phyloP scores from a whole-genome alignment of 2,113 vertebrate genomes.

The Kryptolebias marmoratus region DNA sequence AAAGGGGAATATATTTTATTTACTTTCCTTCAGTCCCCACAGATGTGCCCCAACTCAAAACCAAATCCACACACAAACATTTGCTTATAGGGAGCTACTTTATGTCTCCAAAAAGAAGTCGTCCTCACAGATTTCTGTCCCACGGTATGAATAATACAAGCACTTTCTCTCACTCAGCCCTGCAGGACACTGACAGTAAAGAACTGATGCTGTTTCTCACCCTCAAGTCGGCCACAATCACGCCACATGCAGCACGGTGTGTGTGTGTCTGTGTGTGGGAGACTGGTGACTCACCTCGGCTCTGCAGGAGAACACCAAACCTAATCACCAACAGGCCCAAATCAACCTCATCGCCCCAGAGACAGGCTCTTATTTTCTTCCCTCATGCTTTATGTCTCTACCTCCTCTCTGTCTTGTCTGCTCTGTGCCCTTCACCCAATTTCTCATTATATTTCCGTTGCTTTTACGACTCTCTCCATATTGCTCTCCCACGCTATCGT shows the following conservation, averaged over 20 bases:
- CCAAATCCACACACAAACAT: not conserved
- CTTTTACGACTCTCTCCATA: conserved; percentile 43
- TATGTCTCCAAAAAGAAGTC: conserved; percentile 3
- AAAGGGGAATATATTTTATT: not conserved
- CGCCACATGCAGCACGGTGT: conserved; percentile 12
- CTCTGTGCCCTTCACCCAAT: conserved; percentile 30
- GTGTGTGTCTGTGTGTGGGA: conserved; percentile 37
- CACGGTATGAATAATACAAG: not conserved
- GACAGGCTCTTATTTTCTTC: conserved; percentile 44
- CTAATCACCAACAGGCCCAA: conserved; percentile 62
- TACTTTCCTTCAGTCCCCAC: not conserved
- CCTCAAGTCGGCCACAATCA: conserved; percentile 15
- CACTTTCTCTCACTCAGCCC: conserved; percentile 7
- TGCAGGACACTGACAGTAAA: conserved; percentile 35
- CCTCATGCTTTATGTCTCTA: conserved; percentile 19
- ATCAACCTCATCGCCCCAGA: conserved; percentile 53
- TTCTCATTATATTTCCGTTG: conserved; percentile 59
- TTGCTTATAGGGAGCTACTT: not conserved
- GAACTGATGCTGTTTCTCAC: conserved; percentile 26
- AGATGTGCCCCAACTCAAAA: not conserved
- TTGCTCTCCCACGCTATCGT: conserved; percentile 9
- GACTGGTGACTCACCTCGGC: conserved; percentile 65
- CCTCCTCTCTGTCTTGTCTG: conserved; percentile 25
- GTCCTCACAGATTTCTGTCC: conserved; percentile 7
- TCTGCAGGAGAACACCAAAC: conserved; percentile 53